phyloP scores from a whole-genome alignment of 2,888 invertebrate species.

The Phytoseiulus persimilis region DNA sequence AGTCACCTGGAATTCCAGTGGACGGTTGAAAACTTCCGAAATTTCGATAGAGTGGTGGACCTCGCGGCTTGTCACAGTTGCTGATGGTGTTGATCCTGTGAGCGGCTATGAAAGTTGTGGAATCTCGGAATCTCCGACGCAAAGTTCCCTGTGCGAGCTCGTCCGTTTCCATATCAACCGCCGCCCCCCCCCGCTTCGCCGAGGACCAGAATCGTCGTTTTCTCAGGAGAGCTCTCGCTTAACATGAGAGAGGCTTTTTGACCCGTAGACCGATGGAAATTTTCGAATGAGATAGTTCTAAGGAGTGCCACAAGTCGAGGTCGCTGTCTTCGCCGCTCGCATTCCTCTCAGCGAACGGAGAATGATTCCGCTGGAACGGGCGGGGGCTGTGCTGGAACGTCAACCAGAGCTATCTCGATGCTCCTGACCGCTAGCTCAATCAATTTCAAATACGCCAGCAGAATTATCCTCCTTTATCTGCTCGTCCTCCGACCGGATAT shows the following conservation, averaged over 20 bases:
- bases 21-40: too few relatives aligned
- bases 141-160: slow-evolving; percentile 51
- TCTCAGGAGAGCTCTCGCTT: slow-evolving; percentile 51
- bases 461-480: slow-evolving; percentile 44
- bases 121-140: slow-evolving; percentile 49
- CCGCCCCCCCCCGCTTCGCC: slow-evolving; percentile 54
- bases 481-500: slow-evolving; percentile 51
- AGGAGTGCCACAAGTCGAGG: slow-evolving; percentile 52
- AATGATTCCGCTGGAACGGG: slow-evolving; percentile 92
- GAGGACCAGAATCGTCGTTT: slow-evolving; percentile 50
- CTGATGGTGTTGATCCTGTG: slow-evolving; percentile 41
- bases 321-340: slow-evolving; percentile 50
- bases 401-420: slow-evolving; percentile 49
- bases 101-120: slow-evolving; percentile 56
- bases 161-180: slow-evolving; percentile 52
- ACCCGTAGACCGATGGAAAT: slow-evolving; percentile 49
- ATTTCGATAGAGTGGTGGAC: too few relatives aligned
- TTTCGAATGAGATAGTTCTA: slow-evolving; percentile 56
- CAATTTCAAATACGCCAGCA: slow-evolving; percentile 48
- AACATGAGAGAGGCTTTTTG: slow-evolving; percentile 50
- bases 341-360: slow-evolving; percentile 63
- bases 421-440: slow-evolving; percentile 48
- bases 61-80: not conserved
- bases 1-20: too few relatives aligned
- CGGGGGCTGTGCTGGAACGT: slow-evolving; percentile 63